Evolutionary conservation across 2,888 invertebrate species (phyloP), one percentile per base, ranked within the genome.

Genomic region (Netelia melanura): DNA sequence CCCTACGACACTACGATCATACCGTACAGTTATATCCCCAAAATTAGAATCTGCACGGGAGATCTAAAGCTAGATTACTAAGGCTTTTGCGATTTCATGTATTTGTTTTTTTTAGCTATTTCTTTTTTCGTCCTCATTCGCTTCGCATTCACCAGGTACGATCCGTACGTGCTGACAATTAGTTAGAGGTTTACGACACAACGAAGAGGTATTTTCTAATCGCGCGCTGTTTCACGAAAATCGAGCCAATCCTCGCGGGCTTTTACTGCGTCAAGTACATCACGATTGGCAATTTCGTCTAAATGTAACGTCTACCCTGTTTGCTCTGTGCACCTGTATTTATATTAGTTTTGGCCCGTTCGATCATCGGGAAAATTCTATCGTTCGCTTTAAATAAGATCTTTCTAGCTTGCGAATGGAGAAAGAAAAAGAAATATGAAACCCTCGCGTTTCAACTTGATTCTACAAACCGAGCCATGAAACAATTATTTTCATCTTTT

Each of bases 151-250:
- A 78, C 86, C 78, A 76, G 65, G 82, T 88, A 86, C 88, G 89
- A 88, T 87, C 89, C 87, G 87, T 89, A 85, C 86, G 87, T 83
- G 86, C 85, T 79, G 75, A 79, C 67, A 75, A 75, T 70, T 75
- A 21, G 21, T 70, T 75, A 21, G 21, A 79, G 54, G 62, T 48
- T 82, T 76, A 80, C 75, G 75, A 85, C 43, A 82, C 82, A 85
- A 79, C 79, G 71, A 75, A 65, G 81, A 82, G 58, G 68, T 78
- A 76, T 81, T 52, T 71, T 70, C 72, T 84, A 84, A 82, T 80
- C 79, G 75, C 84, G 80, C 86, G 54, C 11, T 80, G 71, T 83
- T 86, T 85, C 85, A 87, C 87, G 88, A 88, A 86, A 87, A 86
- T 84, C 81, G 81, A 85, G 84, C 83, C 83, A 81, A 80, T 85